phyloP scores from a whole-genome alignment of 1,140 invertebrate species.

The Drosophila nebulosa region DNA sequence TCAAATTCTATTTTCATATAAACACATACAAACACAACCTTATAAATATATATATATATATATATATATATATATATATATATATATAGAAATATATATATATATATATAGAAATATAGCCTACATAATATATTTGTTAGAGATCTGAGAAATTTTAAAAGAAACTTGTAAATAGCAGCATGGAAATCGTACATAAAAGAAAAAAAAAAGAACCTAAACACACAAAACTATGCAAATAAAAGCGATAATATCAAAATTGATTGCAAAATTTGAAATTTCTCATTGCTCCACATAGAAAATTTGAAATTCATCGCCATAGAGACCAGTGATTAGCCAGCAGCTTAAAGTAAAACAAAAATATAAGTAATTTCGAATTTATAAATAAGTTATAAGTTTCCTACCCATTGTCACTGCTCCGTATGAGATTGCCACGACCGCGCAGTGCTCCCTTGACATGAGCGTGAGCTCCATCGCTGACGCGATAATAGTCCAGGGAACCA shows the following conservation, averaged over 20 bases:
- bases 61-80: conserved; percentile 52
- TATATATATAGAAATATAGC: conserved; percentile 37
- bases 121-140: conserved; percentile 65
- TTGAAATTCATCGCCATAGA: conserved; percentile 71
- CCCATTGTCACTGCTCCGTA: conserved; percentile 72
- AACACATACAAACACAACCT: conserved; percentile 27
- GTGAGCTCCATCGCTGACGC: conserved; percentile 59
- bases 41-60: conserved; percentile 31
- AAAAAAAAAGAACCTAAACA: conserved; percentile 44
- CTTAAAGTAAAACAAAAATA: conserved; percentile 25
- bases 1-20: conserved; percentile 33
- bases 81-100: conserved; percentile 24
- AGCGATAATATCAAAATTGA: conserved; percentile 41
- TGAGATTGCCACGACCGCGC: conserved; percentile 65
- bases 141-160: conserved; percentile 69
- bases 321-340: conserved; percentile 66
- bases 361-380: not conserved
- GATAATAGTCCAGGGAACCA: conserved; percentile 66
- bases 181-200: conserved; percentile 55
- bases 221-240: conserved; percentile 55
- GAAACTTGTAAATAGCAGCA: conserved; percentile 73
- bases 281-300: conserved; percentile 59
- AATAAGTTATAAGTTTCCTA: conserved; percentile 4
- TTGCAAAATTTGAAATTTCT: not conserved
- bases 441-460: conserved; percentile 56